Percentiles rank a stretch among this genome's conserved stretches.
Evolutionary conservation across 2,888 invertebrate species (phyloP).

Genomic region (Chydorus sphaericus): DNA sequence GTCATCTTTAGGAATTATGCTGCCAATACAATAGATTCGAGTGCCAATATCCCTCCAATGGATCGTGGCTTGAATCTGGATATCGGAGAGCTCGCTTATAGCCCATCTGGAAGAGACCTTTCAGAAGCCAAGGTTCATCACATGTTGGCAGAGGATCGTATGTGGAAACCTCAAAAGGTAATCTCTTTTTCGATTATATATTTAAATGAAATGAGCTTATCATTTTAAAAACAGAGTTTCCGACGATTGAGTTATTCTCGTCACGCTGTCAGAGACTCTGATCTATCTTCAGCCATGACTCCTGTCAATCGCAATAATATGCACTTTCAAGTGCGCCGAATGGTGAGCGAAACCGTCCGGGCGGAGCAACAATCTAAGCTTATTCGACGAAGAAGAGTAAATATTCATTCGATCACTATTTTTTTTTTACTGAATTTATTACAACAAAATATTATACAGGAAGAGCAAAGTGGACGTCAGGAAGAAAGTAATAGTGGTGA

Average conservation of each 20-base stretch:
- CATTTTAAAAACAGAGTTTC: conserved; percentile 41
- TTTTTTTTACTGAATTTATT: too few relatives aligned
- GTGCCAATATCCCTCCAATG: too few relatives aligned
- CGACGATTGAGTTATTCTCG: conserved; percentile 79
- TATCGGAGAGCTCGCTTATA: conserved; percentile 83
- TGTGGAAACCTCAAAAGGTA: conserved; percentile 52
- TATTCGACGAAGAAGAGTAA: conserved; percentile 9
- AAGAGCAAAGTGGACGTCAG: too few relatives aligned
- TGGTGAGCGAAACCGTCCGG: conserved; percentile 73
- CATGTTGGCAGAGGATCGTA: conserved; percentile 70
- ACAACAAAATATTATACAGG: too few relatives aligned
- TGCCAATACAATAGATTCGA: too few relatives aligned
- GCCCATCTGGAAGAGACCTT: conserved; percentile 77
- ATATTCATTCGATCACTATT: too few relatives aligned
- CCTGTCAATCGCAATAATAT: conserved; percentile 72
- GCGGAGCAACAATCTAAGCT: conserved; percentile 54
- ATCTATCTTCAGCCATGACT: conserved; percentile 61
- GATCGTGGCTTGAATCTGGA: conserved; percentile 69
- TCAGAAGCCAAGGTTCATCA: conserved; percentile 91
- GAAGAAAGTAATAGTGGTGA: neutral
- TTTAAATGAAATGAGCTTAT: neutral
- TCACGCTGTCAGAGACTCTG: conserved; percentile 76
- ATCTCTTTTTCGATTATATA: conserved; percentile 18
- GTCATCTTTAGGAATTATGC: conserved; percentile 81
- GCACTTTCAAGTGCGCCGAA: conserved; percentile 73